Percentiles rank a stretch among this genome's conserved stretches.
Evolutionary conservation across 2,113 vertebrate species (phyloP).

Genomic region (Dinomys branickii): DNA sequence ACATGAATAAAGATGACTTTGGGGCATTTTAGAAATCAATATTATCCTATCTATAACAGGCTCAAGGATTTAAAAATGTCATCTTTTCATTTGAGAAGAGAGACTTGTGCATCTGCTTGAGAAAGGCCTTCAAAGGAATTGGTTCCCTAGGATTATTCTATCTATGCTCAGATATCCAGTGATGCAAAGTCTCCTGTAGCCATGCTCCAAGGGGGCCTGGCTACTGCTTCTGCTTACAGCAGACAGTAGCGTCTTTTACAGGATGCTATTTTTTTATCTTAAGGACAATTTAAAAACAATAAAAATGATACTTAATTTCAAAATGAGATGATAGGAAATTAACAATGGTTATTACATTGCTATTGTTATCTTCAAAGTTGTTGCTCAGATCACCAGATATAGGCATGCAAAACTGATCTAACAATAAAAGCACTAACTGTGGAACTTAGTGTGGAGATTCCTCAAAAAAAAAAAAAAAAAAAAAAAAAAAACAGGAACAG

Average conservation of each 20-base stretch:
- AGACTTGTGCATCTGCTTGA: background rate
- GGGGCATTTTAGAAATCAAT: background rate
- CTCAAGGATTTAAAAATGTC: background rate
- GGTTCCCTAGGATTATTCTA: background rate
- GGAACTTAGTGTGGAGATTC: too few species aligned
- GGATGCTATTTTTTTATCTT: background rate
- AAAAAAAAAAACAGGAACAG: too few species aligned
- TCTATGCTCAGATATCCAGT: background rate
- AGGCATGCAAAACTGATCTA: too few species aligned
- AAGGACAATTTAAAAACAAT: too few species aligned
- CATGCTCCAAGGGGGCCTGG: background rate
- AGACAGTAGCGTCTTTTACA: background rate
- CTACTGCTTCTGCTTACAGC: background rate
- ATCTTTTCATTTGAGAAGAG: background rate
- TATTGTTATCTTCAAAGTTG: too few species aligned
- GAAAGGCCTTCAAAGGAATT: background rate
- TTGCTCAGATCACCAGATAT: too few species aligned
- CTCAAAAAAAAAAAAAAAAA: too few species aligned
- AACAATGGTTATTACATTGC: too few species aligned
- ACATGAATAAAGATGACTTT: background rate
- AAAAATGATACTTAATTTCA: too few species aligned
- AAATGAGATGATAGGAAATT: too few species aligned
- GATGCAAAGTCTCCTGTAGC: background rate
- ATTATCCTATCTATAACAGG: background rate
- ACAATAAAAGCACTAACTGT: too few species aligned